Base-by-base conservation (phyloP, 2,113 vertebrate species). In the Miniopterus natalensis region DNA sequence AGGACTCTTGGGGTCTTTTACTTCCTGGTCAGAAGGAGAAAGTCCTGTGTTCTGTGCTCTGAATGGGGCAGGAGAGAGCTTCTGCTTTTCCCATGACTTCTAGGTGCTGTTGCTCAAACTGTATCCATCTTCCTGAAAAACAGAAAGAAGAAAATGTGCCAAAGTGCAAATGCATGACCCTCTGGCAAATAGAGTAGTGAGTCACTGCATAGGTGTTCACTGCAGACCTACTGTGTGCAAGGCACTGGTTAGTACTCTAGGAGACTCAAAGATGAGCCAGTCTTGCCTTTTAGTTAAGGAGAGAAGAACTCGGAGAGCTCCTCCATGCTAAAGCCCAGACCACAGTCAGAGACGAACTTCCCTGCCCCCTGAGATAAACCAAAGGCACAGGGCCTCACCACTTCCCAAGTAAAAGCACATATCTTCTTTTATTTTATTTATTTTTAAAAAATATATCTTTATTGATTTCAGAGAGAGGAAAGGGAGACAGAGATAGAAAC, bases 121-220 rank as follows among this genome's bases (percentile, higher is more conserved):
- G 73, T 15, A 40, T 68, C 53, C 0, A 0, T 61, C 25, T 51
- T 70, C 61, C 27, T 13, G 71, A n/a, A 47, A 36, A 27, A 29
- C 29, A 15, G 45, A 8, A 31, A 92, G 66, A 14, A 10, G 20
- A 8, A 29, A 51, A 47, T 63, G 53, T 57, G 25, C 21, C 25
- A 5, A 23, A 3, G n/a, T 27, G 36, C 17, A 5, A 18, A 1
- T 31, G 42, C 45, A 10, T 0, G 0, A 3, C 29, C 15, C 18
- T 2, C 0, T 45, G 55, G 63, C 21, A 17, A 2, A 13, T 18
- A 18, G n/a, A 18, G 10, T 15, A 8, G 40, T 6, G 7, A 83
- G 53, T 59, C 55, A 20, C 1, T 5, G 8, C 5, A 2, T 3
- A 7, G 10, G 29, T 36, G 25, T 42, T 51, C 11, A 18, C 4